A percentile compares a stretch with the other conserved stretches of the same genome.
These are phyloP conservation scores for Stenoptilia bipunctidactyla DNA, from an alignment of 2,888 invertebrate species.

Conservation along the genomic window DNA sequence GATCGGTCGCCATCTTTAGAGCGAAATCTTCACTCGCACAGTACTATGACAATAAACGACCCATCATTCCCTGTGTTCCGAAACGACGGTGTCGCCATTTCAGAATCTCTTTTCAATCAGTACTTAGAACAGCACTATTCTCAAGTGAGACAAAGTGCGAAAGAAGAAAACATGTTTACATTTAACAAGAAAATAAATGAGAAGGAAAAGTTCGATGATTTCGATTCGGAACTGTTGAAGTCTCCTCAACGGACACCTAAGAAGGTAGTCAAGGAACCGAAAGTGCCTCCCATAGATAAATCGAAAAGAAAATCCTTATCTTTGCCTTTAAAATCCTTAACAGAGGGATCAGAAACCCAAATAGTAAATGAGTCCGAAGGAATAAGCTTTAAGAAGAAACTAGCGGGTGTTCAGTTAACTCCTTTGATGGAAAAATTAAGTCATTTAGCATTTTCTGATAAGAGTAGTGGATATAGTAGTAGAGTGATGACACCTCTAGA, in stretches of 20 bases:
- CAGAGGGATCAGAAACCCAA: conserved; percentile 49
- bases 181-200: conserved; percentile 47
- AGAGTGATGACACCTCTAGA: conserved; percentile 75
- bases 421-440: conserved; percentile 87
- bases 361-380: conserved; percentile 36
- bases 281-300: conserved; percentile 40
- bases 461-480: conserved; percentile 77
- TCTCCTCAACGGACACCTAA: conserved; percentile 58
- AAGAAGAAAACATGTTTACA: conserved; percentile 55
- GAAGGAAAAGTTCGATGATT: conserved; percentile 58
- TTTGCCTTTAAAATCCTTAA: conserved; percentile 78
- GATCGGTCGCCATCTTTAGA: conserved; percentile 40
- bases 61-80: conserved; percentile 84
- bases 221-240: conserved; percentile 52
- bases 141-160: conserved; percentile 57
- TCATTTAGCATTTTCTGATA: conserved; percentile 77
- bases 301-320: conserved; percentile 73
- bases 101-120: conserved; percentile 78
- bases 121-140: conserved; percentile 77
- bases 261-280: conserved; percentile 43
- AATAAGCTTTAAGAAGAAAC: conserved; percentile 59
- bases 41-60: conserved; percentile 81
- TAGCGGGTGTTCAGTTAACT: conserved; percentile 80
- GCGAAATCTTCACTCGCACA: conserved; percentile 35
- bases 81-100: conserved; percentile 78